Percentiles rank a stretch among this genome's conserved stretches.
Evolutionary conservation across 1,140 invertebrate genomes (phyloP).

Genomic region (Drosophila kikkawai): DNA sequence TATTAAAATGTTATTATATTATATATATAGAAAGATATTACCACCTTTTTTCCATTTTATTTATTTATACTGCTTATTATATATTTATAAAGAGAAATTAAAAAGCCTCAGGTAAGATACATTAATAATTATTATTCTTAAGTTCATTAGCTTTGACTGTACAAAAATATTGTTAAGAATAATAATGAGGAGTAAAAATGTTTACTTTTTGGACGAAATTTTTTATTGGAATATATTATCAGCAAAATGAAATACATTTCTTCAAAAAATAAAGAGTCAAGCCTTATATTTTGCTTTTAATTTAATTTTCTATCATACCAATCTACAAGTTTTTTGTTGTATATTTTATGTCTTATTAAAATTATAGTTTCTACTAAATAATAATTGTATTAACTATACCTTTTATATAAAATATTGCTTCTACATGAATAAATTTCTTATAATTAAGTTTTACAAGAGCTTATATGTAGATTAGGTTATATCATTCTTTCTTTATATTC

Average conservation of each 20-base stretch:
- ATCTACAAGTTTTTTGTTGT: background rate
- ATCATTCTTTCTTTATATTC: no score
- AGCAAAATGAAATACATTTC: background rate
- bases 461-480: no score
- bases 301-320: background rate
- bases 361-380: no score
- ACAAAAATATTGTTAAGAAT: background rate
- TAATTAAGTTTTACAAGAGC: no score
- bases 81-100: background rate
- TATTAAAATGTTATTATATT: background rate
- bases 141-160: constrained; percentile 1
- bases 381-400: no score
- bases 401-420: no score
- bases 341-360: background rate
- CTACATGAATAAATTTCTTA: no score
- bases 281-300: background rate
- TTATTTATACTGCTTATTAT: background rate
- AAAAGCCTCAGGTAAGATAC: background rate
- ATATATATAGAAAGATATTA: background rate
- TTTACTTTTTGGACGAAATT: background rate
- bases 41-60: background rate
- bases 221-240: background rate
- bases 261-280: background rate
- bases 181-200: background rate
- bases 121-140: background rate